These are phyloP conservation scores for Caenorhabditis zanzibari DNA, from an alignment of 2,888 invertebrate genomes.

Conservation along the genomic window DNA sequence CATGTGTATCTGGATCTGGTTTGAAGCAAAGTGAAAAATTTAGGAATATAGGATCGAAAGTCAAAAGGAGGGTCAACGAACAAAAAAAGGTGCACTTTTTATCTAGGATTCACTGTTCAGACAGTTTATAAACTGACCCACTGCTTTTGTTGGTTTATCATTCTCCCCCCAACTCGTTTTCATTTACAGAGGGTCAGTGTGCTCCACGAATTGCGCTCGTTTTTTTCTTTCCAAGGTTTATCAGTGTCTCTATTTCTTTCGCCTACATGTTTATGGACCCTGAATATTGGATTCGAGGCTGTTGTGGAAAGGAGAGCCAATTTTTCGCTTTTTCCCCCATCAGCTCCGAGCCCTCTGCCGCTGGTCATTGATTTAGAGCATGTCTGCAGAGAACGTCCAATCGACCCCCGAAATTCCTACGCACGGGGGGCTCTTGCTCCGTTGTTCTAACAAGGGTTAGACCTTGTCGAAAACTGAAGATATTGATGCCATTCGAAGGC, in stretches of 20 bases:
- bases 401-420: conserved; percentile 48
- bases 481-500: not conserved
- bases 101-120: conserved; percentile 12
- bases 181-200: not conserved
- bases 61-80: not conserved
- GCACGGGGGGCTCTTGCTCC: conserved; percentile 51
- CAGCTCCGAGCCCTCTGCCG: conserved; percentile 65
- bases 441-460: not conserved
- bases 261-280: conserved; percentile 50
- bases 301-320: conserved; percentile 57
- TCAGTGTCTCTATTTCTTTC: conserved; percentile 24
- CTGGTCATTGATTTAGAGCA: conserved; percentile 70
- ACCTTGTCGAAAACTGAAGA: not conserved
- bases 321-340: conserved; percentile 63
- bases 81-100: conserved; percentile 21
- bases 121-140: conserved; percentile 10
- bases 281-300: conserved; percentile 52
- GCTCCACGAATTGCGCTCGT: not conserved
- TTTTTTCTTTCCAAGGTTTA: conserved; percentile 28
- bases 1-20: not conserved
- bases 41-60: not conserved
- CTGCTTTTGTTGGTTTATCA: conserved; percentile 33
- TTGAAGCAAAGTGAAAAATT: not conserved
- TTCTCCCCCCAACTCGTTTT: conserved; percentile 3
- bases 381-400: conserved; percentile 56